Evolutionary conservation across 2,888 invertebrate genomes (phyloP).

Genomic region (Iselma pallidipennis): DNA sequence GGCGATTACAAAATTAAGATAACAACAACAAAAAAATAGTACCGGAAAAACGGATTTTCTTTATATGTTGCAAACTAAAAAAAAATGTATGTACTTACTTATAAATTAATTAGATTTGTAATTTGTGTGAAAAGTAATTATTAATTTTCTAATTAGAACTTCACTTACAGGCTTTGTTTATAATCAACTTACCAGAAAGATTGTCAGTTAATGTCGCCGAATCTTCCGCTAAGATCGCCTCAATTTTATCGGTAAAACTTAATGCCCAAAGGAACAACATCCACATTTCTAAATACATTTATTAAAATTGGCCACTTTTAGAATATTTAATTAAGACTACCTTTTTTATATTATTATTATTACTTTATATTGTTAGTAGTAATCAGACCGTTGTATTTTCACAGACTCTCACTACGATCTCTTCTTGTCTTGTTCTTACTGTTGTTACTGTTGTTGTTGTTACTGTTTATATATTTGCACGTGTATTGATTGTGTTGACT

Average conservation of each 20-base stretch:
- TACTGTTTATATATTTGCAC: not conserved
- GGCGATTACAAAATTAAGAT: conserved; percentile 2
- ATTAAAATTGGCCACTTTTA: conserved; percentile 30
- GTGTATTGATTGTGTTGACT: conserved; percentile 22
- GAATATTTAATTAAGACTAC: conserved; percentile 1
- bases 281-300: conserved; percentile 49
- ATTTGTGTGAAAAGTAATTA: conserved; percentile 27
- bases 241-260: conserved; percentile 44
- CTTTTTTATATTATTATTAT: not conserved
- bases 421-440: not conserved
- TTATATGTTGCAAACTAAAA: not conserved
- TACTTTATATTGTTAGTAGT: conserved; percentile 36
- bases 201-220: conserved; percentile 34
- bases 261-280: conserved; percentile 52
- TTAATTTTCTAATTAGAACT: not conserved
- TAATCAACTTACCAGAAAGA: conserved; percentile 33
- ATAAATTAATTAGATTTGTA: conserved; percentile 23
- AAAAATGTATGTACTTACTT: no score
- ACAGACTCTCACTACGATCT: conserved; percentile 34
- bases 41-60: not conserved
- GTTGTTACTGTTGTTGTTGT: not conserved
- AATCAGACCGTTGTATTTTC: conserved; percentile 46
- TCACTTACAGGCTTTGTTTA: not conserved
- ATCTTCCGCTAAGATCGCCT: conserved; percentile 49
- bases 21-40: not conserved